Base-by-base conservation (phyloP, 2,888 invertebrate genomes). In the Drosophila recens region DNA sequence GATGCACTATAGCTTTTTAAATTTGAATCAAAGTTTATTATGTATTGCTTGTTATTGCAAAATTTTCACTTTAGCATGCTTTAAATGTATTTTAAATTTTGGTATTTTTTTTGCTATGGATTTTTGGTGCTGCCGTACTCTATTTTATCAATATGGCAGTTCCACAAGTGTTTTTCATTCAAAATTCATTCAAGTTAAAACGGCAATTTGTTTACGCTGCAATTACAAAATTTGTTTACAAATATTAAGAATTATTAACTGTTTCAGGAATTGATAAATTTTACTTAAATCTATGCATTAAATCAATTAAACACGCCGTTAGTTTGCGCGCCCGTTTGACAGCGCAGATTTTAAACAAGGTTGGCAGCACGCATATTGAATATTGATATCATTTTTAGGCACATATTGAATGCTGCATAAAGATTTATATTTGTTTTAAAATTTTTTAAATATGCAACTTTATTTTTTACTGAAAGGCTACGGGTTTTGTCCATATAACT, bases 321-420 rank as follows among this genome's bases (percentile, higher is more conserved):
- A 63, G 30, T 61, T 77, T 78, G 33, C 76, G 79, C 76, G 76
- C 76, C 57, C 33, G 45, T 59, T 70, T 15, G 17, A 15, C 38
- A 30, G 8, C 0, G 17, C 33, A 48, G 17, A 70, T 51, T 70
- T 61, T 58, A 43, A n/a, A 10, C 15, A n/a, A 38, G 43, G 76
- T 77, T 77, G 79, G 76, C 76, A 77, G 76, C 74, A 11, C 79
- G 5, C 10, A 52, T 64, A 84, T 77, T 74, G 79, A 83, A 82
- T 87, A 85, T 87, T 85, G 67, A 71, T 85, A 79, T 76, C 87
- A 87, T 70, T 85, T 84, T 85, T 82, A 82, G 86, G 68, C 78
- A 65, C 64, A 65, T 57, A 49, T 58, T 54, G 79, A 82, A 48
- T 42, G 71, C 72, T 83, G 67, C 49, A 64, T 45, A 33, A 10